These are phyloP conservation scores for Aromia moschata DNA, from an alignment of 2,888 invertebrate species.

Conservation along the genomic window DNA sequence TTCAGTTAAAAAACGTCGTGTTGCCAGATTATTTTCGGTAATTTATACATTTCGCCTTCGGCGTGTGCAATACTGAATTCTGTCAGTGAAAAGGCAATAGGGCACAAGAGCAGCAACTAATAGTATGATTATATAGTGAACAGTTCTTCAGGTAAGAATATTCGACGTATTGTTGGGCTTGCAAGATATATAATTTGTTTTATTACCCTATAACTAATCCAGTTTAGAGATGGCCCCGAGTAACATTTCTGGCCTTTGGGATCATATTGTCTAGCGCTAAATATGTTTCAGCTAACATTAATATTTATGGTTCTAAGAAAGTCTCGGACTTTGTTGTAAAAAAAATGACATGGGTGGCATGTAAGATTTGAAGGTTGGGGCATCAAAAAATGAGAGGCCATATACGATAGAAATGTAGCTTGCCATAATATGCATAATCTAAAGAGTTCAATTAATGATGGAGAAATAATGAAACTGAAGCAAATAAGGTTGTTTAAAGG, in stretches of 20 bases:
- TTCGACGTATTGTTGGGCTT: slow-evolving; percentile 12
- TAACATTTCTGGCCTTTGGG: slow-evolving; percentile 11
- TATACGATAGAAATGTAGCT: too few species aligned
- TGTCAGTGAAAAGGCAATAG: slow-evolving; percentile 17
- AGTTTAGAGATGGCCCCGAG: slow-evolving; percentile 10
- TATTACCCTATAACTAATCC: slow-evolving; percentile 9
- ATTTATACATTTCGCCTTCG: slow-evolving; percentile 39
- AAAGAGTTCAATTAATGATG: too few species aligned
- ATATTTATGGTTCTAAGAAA: slow-evolving; percentile 20
- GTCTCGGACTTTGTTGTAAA: background rate
- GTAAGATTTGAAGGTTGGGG: too few species aligned
- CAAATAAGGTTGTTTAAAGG: too few species aligned
- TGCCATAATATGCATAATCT: too few species aligned
- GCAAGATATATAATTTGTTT: slow-evolving; percentile 20
- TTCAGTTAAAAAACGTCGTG: slow-evolving; percentile 28
- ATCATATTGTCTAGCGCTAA: slow-evolving; percentile 2
- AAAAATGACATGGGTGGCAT: background rate
- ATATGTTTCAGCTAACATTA: slow-evolving; percentile 14
- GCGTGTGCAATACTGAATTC: slow-evolving; percentile 42
- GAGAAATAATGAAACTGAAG: too few species aligned
- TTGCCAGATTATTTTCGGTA: slow-evolving; percentile 39
- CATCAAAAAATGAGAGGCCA: too few species aligned
- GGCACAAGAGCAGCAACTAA: slow-evolving; percentile 15
- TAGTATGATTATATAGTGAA: slow-evolving; percentile 20
- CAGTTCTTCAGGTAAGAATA: slow-evolving; percentile 16